Evolutionary conservation across 2,888 invertebrate genomes (phyloP).

Genomic region (Beris morrisii): DNA sequence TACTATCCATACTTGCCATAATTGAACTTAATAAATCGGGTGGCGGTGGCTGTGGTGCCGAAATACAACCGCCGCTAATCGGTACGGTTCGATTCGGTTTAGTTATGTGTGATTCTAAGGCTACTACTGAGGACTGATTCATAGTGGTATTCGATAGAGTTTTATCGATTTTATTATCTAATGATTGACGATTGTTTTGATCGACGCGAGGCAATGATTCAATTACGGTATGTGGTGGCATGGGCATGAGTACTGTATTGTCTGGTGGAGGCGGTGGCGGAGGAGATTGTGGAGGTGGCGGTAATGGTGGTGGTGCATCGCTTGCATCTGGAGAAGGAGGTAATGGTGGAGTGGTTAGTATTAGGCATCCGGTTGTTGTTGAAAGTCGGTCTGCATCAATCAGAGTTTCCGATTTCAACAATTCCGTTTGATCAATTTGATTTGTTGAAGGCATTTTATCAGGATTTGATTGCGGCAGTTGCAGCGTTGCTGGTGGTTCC

Average conservation of each 20-base stretch:
- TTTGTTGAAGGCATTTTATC: too few relatives aligned
- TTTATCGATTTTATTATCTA: conserved; percentile 34
- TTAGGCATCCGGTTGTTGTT: conserved; percentile 29
- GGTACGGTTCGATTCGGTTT: conserved; percentile 9
- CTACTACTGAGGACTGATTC: conserved; percentile 1
- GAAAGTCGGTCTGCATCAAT: too few relatives aligned
- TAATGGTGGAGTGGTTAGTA: conserved; percentile 47
- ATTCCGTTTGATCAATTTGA: too few relatives aligned
- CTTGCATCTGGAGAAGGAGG: conserved; percentile 49
- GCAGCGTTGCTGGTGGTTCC: conserved; percentile 27
- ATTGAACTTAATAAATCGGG: conserved; percentile 55
- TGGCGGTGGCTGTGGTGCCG: conserved; percentile 41
- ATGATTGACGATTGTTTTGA: conserved; percentile 28
- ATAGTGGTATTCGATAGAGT: conserved; percentile 2
- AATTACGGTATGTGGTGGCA: conserved; percentile 47
- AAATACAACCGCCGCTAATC: conserved; percentile 1
- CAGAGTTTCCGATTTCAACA: too few relatives aligned
- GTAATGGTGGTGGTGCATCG: conserved; percentile 41
- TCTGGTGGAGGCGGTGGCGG: conserved; percentile 42
- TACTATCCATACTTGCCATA: conserved; percentile 55
- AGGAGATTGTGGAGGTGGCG: conserved; percentile 41
- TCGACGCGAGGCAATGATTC: conserved; percentile 43
- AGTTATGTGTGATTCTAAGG: conserved; percentile 7
- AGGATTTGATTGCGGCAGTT: background rate
- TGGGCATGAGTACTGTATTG: conserved; percentile 43